A percentile compares a stretch with the other conserved stretches of the same genome.
Conservation (phyloP, 2,113 vertebrate genomes). For the Esox niger region DNA sequence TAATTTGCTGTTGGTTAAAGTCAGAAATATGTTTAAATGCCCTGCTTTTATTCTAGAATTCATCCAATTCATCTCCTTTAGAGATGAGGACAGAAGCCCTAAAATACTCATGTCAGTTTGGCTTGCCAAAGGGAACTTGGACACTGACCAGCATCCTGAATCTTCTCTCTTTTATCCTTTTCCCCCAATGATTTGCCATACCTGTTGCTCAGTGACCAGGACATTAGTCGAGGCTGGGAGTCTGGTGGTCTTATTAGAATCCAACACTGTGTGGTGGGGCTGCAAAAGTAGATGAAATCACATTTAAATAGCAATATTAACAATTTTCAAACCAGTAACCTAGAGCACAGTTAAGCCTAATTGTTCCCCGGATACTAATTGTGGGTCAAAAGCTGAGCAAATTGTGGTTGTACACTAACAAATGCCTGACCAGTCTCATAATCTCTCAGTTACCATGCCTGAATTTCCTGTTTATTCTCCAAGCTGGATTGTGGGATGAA, state of each 20-base stretch:
- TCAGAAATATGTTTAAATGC: constrained; percentile 4
- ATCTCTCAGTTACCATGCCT: neutral
- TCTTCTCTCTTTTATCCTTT: constrained; percentile 1
- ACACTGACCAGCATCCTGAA: constrained; percentile 3
- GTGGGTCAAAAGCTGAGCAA: too few relatives aligned
- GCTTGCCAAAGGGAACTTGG: neutral
- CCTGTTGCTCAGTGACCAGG: too few relatives aligned
- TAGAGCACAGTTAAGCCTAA: too few relatives aligned
- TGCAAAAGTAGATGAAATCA: too few relatives aligned
- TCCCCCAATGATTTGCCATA: constrained; percentile 5
- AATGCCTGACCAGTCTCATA: constrained; percentile 18
- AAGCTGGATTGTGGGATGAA: constrained; percentile 21
- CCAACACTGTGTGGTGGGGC: too few relatives aligned
- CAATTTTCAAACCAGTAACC: too few relatives aligned
- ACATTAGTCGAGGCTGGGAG: too few relatives aligned
- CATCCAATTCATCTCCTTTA: too few relatives aligned
- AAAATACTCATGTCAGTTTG: neutral
- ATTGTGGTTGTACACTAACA: too few relatives aligned
- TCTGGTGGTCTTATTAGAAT: too few relatives aligned
- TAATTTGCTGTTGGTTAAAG: constrained; percentile 7
- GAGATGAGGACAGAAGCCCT: neutral
- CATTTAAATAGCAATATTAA: too few relatives aligned
- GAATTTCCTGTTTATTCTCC: constrained; percentile 27
- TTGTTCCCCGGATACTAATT: too few relatives aligned
- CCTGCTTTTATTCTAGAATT: neutral